phyloP scores from a whole-genome alignment of 64 coral and sea anemone genomes.

The Montipora foliosa region DNA sequence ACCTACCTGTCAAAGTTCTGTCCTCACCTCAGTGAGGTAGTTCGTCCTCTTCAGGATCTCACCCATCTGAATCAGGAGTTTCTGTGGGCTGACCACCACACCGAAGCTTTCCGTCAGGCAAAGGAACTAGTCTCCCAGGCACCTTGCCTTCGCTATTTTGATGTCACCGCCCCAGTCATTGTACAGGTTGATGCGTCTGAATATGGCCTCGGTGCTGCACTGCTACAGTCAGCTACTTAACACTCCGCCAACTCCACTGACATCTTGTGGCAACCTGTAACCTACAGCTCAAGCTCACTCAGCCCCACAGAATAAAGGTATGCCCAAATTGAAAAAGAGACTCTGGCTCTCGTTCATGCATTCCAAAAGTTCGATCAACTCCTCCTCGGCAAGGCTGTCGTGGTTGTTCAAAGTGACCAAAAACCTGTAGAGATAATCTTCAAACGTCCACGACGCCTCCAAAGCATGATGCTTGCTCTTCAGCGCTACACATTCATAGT shows the following conservation, averaged over 20 bases:
- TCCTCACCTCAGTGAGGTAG: constrained; percentile 57
- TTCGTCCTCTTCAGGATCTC: constrained; percentile 51
- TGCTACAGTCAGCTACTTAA: not conserved
- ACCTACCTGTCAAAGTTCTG: constrained; percentile 71
- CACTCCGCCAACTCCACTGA: not conserved
- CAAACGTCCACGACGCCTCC: constrained; percentile 24
- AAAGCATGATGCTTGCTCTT: constrained; percentile 49
- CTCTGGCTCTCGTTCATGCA: not conserved
- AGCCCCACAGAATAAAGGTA: not conserved
- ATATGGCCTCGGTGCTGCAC: constrained; percentile 37
- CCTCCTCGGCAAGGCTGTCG: constrained; percentile 7
- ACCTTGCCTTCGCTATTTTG: constrained; percentile 39
- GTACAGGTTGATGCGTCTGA: constrained; percentile 44
- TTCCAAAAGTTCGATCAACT: constrained; percentile 13
- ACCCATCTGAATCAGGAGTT: constrained; percentile 60
- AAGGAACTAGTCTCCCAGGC: constrained; percentile 57
- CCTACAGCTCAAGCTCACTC: not conserved
- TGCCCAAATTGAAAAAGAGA: not conserved
- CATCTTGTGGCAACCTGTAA: not conserved
- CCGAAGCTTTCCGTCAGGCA: constrained; percentile 50
- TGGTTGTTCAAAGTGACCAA: not conserved
- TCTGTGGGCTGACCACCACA: constrained; percentile 65
- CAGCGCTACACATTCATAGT: constrained; percentile 20
- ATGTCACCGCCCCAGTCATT: not conserved
- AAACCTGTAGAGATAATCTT: not conserved